Percentiles rank a stretch among this genome's conserved stretches.
Evolutionary conservation across 2,888 invertebrate species (phyloP).

Genomic region (Cyaniris semiargus): DNA sequence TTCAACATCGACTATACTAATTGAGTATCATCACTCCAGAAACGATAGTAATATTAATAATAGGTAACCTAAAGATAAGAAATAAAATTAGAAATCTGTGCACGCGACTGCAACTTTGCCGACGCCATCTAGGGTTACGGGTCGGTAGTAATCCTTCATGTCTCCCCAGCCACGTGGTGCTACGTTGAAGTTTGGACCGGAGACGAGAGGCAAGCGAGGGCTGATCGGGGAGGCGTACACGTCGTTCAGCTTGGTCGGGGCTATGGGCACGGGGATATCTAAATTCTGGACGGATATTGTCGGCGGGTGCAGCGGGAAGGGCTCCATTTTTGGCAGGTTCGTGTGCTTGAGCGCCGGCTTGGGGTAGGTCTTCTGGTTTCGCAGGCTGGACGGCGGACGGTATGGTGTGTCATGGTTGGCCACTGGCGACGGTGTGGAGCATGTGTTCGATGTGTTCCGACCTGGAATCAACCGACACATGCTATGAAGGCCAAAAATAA

Average conservation of each 20-base stretch:
- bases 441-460: conserved; percentile 72
- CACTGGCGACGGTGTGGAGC: conserved; percentile 69
- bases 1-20: conserved; percentile 8
- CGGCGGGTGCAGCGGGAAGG: conserved; percentile 69
- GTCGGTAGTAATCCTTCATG: conserved; percentile 84
- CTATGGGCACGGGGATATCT: conserved; percentile 66
- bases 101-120: conserved; percentile 59
- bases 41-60: not conserved
- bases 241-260: conserved; percentile 73
- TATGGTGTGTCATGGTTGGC: conserved; percentile 76
- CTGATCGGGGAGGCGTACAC: conserved; percentile 72
- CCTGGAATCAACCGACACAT: conserved; percentile 54
- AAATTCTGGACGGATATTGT: conserved; percentile 58
- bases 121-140: conserved; percentile 85
- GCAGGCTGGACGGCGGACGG: conserved; percentile 72
- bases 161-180: conserved; percentile 91
- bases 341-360: conserved; percentile 70
- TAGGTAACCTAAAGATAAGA: not conserved
- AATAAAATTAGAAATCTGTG: conserved; percentile 73
- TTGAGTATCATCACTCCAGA: conserved; percentile 28
- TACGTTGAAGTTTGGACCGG: conserved; percentile 87
- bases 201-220: conserved; percentile 64
- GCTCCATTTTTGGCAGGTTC: conserved; percentile 71
- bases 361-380: conserved; percentile 73
- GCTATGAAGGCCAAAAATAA: not conserved